These are phyloP conservation scores for Adineta ricciae DNA, from an alignment of 2,888 invertebrate species.

Conservation along the genomic window DNA sequence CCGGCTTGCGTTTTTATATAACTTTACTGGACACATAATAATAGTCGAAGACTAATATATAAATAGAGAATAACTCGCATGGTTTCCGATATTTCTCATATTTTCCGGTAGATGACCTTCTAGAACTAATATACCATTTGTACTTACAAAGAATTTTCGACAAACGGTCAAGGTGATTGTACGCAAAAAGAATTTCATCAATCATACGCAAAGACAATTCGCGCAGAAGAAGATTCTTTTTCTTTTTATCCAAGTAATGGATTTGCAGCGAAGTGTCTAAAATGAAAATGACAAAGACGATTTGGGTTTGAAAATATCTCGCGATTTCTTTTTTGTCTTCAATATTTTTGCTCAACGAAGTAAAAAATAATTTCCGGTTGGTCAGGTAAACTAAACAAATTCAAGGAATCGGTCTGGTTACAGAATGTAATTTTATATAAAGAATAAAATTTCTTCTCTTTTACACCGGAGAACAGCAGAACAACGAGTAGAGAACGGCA, in stretches of 20 bases:
- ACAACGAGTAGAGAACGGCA: too few relatives aligned
- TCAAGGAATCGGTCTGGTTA: too few relatives aligned
- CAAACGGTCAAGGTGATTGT: background rate
- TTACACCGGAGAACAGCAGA: too few relatives aligned
- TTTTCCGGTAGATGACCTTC: background rate
- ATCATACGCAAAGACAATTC: background rate
- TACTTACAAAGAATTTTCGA: background rate
- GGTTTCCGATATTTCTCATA: background rate
- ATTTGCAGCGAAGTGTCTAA: background rate
- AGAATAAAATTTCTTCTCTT: too few relatives aligned
- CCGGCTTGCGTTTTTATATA: constrained; percentile 8
- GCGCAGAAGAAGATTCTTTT: too few relatives aligned
- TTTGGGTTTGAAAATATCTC: background rate
- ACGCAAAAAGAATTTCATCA: background rate
- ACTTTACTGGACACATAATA: background rate
- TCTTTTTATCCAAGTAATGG: background rate
- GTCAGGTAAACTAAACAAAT: background rate
- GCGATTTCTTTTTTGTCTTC: too few relatives aligned
- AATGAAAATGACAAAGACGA: background rate
- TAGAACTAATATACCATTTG: background rate
- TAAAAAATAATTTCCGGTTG: background rate
- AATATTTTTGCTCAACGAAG: background rate
- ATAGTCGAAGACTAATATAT: background rate
- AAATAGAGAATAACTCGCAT: background rate
- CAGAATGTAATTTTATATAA: too few relatives aligned